Base-by-base conservation (phyloP, 2,797 vertebrate species). In the Malacoraja senta region DNA sequence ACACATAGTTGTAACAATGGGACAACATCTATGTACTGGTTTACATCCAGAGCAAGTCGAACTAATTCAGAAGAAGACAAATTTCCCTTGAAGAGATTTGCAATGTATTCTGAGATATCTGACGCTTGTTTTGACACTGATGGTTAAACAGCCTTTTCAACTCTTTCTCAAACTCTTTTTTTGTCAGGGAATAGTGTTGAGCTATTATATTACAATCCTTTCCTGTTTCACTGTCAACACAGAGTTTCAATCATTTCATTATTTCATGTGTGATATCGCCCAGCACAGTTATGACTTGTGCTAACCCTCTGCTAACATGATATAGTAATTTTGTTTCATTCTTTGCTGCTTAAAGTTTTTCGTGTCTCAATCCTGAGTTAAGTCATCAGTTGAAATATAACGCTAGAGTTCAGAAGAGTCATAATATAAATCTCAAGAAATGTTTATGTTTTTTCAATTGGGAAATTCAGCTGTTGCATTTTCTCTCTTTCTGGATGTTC, bases 341-440 rank as follows among this genome's bases (percentile, higher is more conserved):
- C 88, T 21, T 58, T 68, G 12, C 88, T 91, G 88, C 35, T 58
- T 65, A 29, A 91, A n/a, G 3, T 32, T 91, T 65, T 26, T 26
- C 8, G 38, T 65, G 29, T 91, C 32, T 68, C 61, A 24, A 8
- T 65, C 88, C 26, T 58, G 19, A 91, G 88, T 17, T 91, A 3
- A 61, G 24, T n/a, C n/a, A 53, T 29, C 15, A 61, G 6, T 26
- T 26, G 58, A 61, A 91, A 63, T n/a, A 26, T 63, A 15, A 65
- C 32, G 24, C 58, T 58, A 19, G 68, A 91, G 29, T 91, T 91
- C 32, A 2, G 58, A 65, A 61, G 58, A 97, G 4, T 53, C 44
- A 7, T 53, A 53, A 53, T 7, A 53, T 53, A 53, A 53, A 53
- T 53, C 4, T 53, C 44, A 6, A 53, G 44, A 53, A 53, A 6